These are phyloP conservation scores for Drosophila austrosaltans DNA, from an alignment of 2,888 invertebrate species.

Conservation along the genomic window DNA sequence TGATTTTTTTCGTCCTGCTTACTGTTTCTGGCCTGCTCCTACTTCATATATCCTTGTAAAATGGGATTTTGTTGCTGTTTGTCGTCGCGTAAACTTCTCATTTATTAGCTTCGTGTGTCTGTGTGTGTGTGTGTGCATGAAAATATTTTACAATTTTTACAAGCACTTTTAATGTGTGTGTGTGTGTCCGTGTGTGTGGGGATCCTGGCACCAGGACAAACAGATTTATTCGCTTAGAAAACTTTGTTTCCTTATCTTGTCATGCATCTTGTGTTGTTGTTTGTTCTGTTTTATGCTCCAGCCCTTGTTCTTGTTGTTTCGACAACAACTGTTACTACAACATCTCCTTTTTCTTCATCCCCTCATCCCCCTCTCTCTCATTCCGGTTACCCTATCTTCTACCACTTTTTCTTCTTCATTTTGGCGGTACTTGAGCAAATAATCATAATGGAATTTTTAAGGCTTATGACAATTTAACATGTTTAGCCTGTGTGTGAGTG, in stretches of 20 bases:
- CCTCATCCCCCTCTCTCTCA: neutral
- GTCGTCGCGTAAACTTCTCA: slow-evolving; percentile 73
- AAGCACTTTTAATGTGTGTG: slow-evolving; percentile 30
- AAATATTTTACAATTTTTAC: slow-evolving; percentile 75
- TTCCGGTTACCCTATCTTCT: neutral
- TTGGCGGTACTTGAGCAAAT: slow-evolving; percentile 65
- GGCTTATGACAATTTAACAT: slow-evolving; percentile 74
- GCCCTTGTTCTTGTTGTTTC: slow-evolving; percentile 2
- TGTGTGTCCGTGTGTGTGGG: slow-evolving; percentile 30
- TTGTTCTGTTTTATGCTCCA: slow-evolving; percentile 45
- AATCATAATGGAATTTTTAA: slow-evolving; percentile 77
- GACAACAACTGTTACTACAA: neutral
- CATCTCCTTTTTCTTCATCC: neutral
- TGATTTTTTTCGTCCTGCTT: slow-evolving; percentile 29
- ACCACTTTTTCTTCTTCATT: neutral
- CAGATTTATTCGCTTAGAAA: slow-evolving; percentile 78
- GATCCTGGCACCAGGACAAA: slow-evolving; percentile 70
- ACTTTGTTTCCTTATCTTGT: slow-evolving; percentile 71
- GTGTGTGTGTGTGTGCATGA: slow-evolving; percentile 30
- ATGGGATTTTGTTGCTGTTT: slow-evolving; percentile 65
- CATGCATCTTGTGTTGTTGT: slow-evolving; percentile 59
- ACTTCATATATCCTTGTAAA: slow-evolving; percentile 60
- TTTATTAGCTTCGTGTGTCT: slow-evolving; percentile 67
- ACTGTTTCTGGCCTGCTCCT: slow-evolving; percentile 37
- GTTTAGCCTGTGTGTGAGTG: slow-evolving; percentile 35